Evolutionary conservation across 2,113 vertebrate genomes (phyloP).

Genomic region (Scalopus aquaticus): DNA sequence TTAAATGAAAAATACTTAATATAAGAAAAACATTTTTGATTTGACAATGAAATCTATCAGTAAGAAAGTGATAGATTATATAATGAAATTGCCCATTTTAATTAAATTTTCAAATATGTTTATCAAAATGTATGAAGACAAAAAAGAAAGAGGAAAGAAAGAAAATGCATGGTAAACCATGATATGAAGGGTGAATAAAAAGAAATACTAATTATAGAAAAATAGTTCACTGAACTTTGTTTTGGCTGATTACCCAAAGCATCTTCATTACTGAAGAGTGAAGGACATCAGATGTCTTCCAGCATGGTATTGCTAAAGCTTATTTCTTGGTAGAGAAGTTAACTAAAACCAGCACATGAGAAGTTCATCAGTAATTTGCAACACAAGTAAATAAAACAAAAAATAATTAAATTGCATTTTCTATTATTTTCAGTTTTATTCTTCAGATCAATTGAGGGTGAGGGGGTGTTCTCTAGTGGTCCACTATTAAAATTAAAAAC

Average conservation of each 20-base stretch:
- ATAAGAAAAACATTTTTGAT: constrained; percentile 15
- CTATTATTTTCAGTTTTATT: constrained; percentile 20
- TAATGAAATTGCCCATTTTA: not conserved
- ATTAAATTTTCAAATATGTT: constrained; percentile 22
- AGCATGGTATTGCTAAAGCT: not conserved
- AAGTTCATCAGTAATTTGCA: not conserved
- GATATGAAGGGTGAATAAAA: not conserved
- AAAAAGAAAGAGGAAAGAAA: not conserved
- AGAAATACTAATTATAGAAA: not conserved
- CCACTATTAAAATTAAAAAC: not conserved
- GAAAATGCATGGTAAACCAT: not conserved
- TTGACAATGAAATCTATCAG: not conserved
- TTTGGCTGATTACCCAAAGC: not conserved
- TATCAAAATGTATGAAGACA: constrained; percentile 2
- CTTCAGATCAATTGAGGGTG: not conserved
- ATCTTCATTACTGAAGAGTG: not conserved
- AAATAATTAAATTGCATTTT: not conserved
- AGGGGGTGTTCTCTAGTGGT: not conserved
- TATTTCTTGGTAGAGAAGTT: not conserved
- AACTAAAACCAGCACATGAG: not conserved
- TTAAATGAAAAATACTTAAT: not conserved
- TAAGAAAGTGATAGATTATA: not conserved
- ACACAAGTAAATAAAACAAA: not conserved
- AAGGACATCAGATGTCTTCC: not conserved
- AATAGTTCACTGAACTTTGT: not conserved